These are phyloP conservation scores for Clytia hemisphaerica DNA, from an alignment of 30 jellyfish, hydroid and myxozoan species.

Conservation along the genomic window DNA sequence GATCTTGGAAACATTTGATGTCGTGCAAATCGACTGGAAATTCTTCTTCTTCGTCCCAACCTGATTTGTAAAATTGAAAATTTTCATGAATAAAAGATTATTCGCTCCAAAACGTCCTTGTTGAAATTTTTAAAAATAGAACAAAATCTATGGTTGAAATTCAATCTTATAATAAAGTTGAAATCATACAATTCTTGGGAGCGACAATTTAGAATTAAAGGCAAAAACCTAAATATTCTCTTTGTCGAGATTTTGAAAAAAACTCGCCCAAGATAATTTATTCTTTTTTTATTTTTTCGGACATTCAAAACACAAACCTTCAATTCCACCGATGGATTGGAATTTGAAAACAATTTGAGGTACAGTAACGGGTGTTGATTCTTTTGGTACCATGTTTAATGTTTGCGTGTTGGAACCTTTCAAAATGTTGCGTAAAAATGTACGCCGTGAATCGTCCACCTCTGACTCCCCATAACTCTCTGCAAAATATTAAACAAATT, in stretches of 20 bases:
- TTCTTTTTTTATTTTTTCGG: too few relatives aligned
- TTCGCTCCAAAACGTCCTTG: not conserved
- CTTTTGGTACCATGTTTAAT: constrained; percentile 51
- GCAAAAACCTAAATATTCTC: too few relatives aligned
- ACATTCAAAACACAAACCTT: constrained; percentile 38
- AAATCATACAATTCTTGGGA: too few relatives aligned
- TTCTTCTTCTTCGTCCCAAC: constrained; percentile 57
- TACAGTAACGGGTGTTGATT: constrained; percentile 20
- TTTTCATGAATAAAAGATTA: not conserved
- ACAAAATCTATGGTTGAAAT: too few relatives aligned
- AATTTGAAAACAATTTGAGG: constrained; percentile 51
- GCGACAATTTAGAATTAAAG: too few relatives aligned
- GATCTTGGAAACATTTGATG: constrained; percentile 46
- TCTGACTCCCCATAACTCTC: constrained; percentile 14
- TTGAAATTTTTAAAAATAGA: not conserved
- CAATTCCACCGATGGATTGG: constrained; percentile 52
- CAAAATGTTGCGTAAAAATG: constrained; percentile 2
- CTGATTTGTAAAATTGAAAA: constrained; percentile 9
- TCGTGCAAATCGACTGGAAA: constrained; percentile 60
- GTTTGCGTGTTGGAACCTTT: constrained; percentile 33
- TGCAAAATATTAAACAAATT: too few relatives aligned
- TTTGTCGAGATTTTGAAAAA: too few relatives aligned
- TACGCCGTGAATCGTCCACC: constrained; percentile 10
- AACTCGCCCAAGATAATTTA: too few relatives aligned
- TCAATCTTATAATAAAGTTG: too few relatives aligned